Evolutionary conservation across 2,797 vertebrate species (phyloP), one percentile per base, ranked within the genome.

Genomic region (Sebastiscus tertius): DNA sequence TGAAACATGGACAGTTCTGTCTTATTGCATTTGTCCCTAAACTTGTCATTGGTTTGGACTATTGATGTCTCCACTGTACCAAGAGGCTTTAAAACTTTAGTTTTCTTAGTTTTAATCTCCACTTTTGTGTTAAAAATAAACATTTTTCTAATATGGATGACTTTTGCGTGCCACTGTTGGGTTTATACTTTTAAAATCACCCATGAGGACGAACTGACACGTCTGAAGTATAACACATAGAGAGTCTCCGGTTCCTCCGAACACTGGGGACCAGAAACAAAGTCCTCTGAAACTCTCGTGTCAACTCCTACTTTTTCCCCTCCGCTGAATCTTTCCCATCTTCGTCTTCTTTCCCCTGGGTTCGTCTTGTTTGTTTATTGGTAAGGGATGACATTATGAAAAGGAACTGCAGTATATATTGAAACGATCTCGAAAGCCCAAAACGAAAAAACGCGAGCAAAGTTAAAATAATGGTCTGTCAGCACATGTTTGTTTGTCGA

Each of bases 381-480:
- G 29, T 31, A 3, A 75, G 29, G 52, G 76, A 72, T 70, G 83
- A 75, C 77, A 71, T 86, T 82, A 79, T 65, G 55, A 69, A 81
- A 80, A 67, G 31, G 49, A 85, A 68, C 59, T 58, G 55, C 46
- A 58, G 60, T 75, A n/a, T 64, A 83, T 49, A 72, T 54, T 79
- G 62, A 83, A 87, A 77, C 52, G 5, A 84, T 87, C 80, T 74
- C 63, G 36, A 81, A 79, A 79, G 54, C 46, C 36, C 62, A 52
- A 80, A 89, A 83, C 67, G 39, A 73, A 80, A 90, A 82, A 90
- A 82, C 10, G 26, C 1, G 3, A 81, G 58, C 65, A 80, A 72
- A 76, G 80, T 89, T 87, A 88, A 91, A 92, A 86, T 92, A 88
- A 88, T 89, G 86, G 87, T 89, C 88, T 88, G 89, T 91, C 88